A percentile compares a stretch with the other conserved stretches of the same genome.
phyloP scores from a whole-genome alignment of 2,797 vertebrate species.

The Argya squamiceps region DNA sequence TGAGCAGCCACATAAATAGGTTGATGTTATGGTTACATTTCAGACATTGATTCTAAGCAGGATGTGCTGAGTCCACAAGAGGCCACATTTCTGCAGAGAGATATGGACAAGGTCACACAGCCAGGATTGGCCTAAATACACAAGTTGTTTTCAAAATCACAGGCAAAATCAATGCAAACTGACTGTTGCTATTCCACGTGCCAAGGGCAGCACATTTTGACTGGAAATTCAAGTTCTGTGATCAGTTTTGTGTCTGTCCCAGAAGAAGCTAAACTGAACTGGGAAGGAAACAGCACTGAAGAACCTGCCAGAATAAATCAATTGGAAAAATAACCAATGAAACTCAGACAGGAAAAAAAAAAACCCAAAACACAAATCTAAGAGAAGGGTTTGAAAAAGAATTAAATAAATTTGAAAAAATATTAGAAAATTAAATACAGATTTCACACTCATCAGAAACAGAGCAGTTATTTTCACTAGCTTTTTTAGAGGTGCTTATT shows the following conservation, averaged over 20 bases:
- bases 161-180: not conserved
- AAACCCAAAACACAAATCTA: not conserved
- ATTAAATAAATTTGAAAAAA: not conserved
- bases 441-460: not conserved
- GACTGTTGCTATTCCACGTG: not conserved
- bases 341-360: not conserved
- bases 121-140: not conserved
- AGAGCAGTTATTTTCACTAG: not conserved
- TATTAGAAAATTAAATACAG: not conserved
- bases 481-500: not conserved
- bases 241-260: not conserved
- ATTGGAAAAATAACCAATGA: not conserved
- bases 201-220: not conserved
- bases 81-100: not conserved
- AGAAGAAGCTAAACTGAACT: not conserved
- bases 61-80: not conserved
- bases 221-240: not conserved
- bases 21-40: not conserved
- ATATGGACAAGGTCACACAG: not conserved
- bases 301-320: not conserved
- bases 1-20: not conserved
- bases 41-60: not conserved
- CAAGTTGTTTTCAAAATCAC: not conserved
- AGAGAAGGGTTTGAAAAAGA: not conserved
- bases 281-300: not conserved